phyloP scores from a whole-genome alignment of 2,113 vertebrate genomes.

The Takifugu flavidus region DNA sequence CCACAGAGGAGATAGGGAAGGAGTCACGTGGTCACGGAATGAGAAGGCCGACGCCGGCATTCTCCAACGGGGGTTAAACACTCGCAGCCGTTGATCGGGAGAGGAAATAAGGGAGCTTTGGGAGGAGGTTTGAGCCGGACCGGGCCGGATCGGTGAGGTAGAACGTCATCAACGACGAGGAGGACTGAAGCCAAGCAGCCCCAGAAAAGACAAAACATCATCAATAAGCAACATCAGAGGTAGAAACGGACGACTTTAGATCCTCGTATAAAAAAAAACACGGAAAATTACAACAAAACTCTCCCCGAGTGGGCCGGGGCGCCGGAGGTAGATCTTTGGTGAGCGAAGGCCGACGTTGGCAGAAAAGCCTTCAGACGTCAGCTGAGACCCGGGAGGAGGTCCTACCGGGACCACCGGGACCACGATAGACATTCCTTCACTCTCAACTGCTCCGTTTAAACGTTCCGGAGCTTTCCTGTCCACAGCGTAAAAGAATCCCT shows the following conservation, averaged over 20 bases:
- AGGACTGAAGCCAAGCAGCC: conserved; percentile 34
- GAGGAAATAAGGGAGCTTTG: neutral
- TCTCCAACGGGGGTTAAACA: conserved; percentile 34
- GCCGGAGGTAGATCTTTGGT: no score
- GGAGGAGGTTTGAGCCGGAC: no score
- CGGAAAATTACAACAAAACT: conserved; percentile 36
- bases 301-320: no score
- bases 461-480: no score
- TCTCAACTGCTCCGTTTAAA: no score
- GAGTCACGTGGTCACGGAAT: neutral
- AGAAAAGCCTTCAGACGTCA: no score
- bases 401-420: no score
- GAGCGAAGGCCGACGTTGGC: no score
- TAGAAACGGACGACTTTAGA: neutral
- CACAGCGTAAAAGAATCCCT: no score
- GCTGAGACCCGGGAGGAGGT: no score
- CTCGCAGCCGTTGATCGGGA: neutral
- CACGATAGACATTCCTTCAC: no score
- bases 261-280: conserved; percentile 57
- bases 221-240: conserved; percentile 81
- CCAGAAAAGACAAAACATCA: conserved; percentile 69
- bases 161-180: conserved; percentile 6
- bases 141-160: conserved; percentile 35
- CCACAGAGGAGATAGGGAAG: no score
- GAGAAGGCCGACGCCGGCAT: conserved; percentile 42